phyloP scores from a whole-genome alignment of 2,113 vertebrate genomes.

The Paratilapia polleni region DNA sequence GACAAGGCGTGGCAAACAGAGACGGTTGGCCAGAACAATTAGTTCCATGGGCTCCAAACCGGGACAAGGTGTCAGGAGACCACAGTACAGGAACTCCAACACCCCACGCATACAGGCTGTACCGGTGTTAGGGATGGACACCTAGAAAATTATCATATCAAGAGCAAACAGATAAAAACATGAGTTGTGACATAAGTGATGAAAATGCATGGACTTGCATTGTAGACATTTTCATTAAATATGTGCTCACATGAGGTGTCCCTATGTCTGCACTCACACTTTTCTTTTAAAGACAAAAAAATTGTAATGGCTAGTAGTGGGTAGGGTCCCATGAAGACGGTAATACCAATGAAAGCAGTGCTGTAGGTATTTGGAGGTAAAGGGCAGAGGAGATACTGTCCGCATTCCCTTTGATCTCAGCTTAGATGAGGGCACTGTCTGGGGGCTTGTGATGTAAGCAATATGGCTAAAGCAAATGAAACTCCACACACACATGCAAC shows the following conservation, averaged over 20 bases:
- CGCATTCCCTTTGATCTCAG: slow-evolving; percentile 55
- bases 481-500: slow-evolving; percentile 10
- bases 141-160: slow-evolving; percentile 70
- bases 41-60: slow-evolving; percentile 87
- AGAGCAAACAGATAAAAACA: not conserved
- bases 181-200: not conserved
- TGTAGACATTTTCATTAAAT: not conserved
- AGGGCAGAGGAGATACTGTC: slow-evolving; percentile 45
- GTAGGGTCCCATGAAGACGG: not conserved
- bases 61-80: slow-evolving; percentile 81
- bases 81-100: slow-evolving; percentile 90
- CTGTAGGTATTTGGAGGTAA: slow-evolving; percentile 28
- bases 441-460: slow-evolving; percentile 42
- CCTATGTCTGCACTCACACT: not conserved
- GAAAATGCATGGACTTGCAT: not conserved
- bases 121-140: slow-evolving; percentile 86
- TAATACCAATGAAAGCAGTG: slow-evolving; percentile 19
- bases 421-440: slow-evolving; percentile 60
- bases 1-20: slow-evolving; percentile 88
- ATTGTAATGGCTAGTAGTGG: not conserved
- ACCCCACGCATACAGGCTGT: slow-evolving; percentile 84
- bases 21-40: slow-evolving; percentile 86
- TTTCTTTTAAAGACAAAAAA: not conserved
- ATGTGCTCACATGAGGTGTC: not conserved
- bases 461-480: not conserved